Evolutionary conservation across 2,797 vertebrate species (phyloP).

Genomic region (Potorous gilbertii): DNA sequence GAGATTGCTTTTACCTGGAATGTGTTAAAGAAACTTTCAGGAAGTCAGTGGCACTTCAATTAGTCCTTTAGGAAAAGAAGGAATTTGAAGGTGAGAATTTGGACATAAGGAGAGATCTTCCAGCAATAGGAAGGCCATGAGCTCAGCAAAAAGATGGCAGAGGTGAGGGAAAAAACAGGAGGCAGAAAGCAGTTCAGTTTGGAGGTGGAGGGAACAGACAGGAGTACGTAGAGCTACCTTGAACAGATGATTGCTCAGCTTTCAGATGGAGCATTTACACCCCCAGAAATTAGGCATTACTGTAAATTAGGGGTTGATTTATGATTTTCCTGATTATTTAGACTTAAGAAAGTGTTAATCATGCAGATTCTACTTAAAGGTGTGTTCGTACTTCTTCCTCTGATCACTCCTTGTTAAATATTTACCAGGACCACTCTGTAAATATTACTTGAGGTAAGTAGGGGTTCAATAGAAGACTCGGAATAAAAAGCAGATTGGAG

Average conservation of each 20-base stretch:
- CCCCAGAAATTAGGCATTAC: background rate
- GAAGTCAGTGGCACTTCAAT: background rate
- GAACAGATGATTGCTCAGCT: background rate
- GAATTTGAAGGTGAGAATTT: background rate
- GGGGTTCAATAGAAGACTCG: background rate
- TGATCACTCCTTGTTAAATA: background rate
- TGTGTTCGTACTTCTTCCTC: background rate
- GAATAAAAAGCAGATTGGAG: background rate
- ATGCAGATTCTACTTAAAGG: background rate
- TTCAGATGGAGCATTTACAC: background rate
- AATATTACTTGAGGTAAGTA: background rate
- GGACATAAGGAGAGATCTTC: background rate
- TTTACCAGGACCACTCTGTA: background rate
- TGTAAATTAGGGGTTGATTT: background rate
- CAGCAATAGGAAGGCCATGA: background rate
- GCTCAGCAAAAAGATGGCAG: background rate
- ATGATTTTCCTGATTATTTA: background rate
- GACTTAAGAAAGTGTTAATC: background rate
- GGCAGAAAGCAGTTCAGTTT: background rate
- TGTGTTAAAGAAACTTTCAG: background rate
- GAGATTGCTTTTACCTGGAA: background rate
- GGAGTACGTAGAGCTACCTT: background rate
- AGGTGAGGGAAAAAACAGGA: background rate
- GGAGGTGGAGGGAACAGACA: background rate
- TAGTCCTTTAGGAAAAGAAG: background rate